Conservation (phyloP, 2,113 vertebrate genomes). For the Gymnarchus niloticus region DNA sequence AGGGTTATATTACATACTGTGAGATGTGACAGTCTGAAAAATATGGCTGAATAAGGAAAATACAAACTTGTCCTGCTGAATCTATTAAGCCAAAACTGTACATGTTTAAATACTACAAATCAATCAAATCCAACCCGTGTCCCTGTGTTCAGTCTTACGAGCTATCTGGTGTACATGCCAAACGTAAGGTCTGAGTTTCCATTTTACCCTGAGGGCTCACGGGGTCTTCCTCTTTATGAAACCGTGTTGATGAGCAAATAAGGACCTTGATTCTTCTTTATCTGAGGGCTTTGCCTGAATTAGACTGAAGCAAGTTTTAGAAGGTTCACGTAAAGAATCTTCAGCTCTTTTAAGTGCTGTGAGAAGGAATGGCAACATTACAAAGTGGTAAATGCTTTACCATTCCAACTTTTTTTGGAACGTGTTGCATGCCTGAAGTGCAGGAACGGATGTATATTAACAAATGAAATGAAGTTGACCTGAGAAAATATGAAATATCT, state of each 20-base stretch:
- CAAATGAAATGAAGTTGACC: no score
- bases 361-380: no score
- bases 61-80: no score
- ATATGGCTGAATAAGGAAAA: not conserved
- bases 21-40: not conserved
- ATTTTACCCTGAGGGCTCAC: not conserved
- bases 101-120: not conserved
- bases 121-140: not conserved
- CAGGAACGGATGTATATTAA: no score
- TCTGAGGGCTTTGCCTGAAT: not conserved
- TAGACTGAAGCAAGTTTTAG: not conserved
- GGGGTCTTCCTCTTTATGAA: no score
- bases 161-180: not conserved
- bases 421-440: no score
- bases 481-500: no score
- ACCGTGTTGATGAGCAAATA: not conserved
- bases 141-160: not conserved
- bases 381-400: no score
- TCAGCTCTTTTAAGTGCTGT: no score
- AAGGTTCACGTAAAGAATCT: not conserved
- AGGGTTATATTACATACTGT: not conserved
- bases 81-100: not conserved
- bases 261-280: not conserved
- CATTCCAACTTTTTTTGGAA: no score
- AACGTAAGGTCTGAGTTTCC: not conserved